Evolutionary conservation across 2,888 invertebrate species (phyloP).

Genomic region (Sicus ferrugineus): DNA sequence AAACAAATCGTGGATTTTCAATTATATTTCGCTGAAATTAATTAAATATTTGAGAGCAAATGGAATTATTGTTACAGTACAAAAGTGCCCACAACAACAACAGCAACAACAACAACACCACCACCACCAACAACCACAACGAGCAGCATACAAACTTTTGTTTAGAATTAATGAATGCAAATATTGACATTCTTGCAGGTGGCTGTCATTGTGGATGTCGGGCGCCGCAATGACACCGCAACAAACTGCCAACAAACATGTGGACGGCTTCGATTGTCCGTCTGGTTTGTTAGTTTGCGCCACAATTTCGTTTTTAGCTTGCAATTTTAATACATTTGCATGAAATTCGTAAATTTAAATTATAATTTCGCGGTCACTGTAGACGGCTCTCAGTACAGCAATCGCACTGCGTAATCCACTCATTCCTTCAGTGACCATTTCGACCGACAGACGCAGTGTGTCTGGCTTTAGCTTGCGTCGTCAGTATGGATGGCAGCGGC

Average conservation of each 20-base stretch:
- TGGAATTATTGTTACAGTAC: conserved; percentile 11
- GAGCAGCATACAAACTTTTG: conserved; percentile 21
- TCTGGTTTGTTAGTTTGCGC: not conserved
- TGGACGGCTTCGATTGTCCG: not conserved
- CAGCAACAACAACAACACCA: conserved; percentile 31
- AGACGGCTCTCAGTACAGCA: too few relatives aligned
- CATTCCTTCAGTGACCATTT: not conserved
- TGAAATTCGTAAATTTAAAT: not conserved
- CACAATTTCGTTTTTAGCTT: too few relatives aligned
- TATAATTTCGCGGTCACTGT: not conserved
- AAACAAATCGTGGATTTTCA: conserved; percentile 18
- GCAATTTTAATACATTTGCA: too few relatives aligned
- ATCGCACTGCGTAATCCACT: not conserved
- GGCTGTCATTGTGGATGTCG: too few relatives aligned
- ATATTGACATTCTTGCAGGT: not conserved
- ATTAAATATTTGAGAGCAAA: conserved; percentile 21
- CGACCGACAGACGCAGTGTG: too few relatives aligned
- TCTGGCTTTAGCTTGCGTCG: not conserved
- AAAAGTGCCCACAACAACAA: conserved; percentile 2
- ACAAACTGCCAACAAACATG: too few relatives aligned
- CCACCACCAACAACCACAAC: conserved; percentile 23
- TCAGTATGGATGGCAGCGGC: not conserved
- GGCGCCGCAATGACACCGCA: too few relatives aligned
- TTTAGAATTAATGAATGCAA: not conserved
- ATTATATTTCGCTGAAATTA: conserved; percentile 22